These are phyloP conservation scores for Penaeus chinensis DNA, from an alignment of 1,140 invertebrate genomes.

Conservation along the genomic window DNA sequence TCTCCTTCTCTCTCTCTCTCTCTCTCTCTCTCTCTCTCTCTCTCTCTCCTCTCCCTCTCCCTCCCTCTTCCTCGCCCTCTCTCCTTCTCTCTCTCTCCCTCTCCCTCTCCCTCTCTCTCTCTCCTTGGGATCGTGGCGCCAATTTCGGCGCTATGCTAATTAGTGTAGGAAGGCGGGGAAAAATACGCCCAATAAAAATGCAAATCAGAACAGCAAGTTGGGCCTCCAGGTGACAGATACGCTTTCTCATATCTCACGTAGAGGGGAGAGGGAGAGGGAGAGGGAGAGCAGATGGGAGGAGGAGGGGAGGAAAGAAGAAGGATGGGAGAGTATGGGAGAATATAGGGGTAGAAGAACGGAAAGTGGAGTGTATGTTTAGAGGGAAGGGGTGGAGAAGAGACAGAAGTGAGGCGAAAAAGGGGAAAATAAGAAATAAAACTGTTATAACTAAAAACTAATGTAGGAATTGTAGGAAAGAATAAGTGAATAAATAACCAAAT, in stretches of 20 bases:
- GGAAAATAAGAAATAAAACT: too few species aligned
- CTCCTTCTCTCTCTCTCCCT: background rate
- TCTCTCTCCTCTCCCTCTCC: background rate
- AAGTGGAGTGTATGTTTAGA: too few species aligned
- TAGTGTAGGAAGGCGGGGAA: conserved; percentile 34
- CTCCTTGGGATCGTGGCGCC: conserved; percentile 8
- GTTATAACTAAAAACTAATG: too few species aligned
- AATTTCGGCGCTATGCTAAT: conserved; percentile 49
- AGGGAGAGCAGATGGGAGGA: too few species aligned
- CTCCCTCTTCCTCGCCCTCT: background rate
- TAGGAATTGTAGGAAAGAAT: too few species aligned
- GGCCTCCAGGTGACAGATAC: conserved; percentile 37
- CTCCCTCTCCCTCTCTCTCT: background rate
- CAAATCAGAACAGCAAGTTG: conserved; percentile 53
- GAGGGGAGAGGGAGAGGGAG: too few species aligned
- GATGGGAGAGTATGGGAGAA: too few species aligned
- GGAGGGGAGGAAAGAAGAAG: too few species aligned
- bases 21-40: background rate
- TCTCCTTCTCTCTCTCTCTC: background rate
- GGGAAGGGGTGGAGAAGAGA: too few species aligned
- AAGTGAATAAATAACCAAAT: too few species aligned
- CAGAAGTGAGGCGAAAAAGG: too few species aligned
- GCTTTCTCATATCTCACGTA: background rate
- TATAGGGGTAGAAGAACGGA: too few species aligned
- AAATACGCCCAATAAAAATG: conserved; percentile 57